Evolutionary conservation across 2,888 invertebrate species (phyloP).

Genomic region (Yponomeuta evonymella): DNA sequence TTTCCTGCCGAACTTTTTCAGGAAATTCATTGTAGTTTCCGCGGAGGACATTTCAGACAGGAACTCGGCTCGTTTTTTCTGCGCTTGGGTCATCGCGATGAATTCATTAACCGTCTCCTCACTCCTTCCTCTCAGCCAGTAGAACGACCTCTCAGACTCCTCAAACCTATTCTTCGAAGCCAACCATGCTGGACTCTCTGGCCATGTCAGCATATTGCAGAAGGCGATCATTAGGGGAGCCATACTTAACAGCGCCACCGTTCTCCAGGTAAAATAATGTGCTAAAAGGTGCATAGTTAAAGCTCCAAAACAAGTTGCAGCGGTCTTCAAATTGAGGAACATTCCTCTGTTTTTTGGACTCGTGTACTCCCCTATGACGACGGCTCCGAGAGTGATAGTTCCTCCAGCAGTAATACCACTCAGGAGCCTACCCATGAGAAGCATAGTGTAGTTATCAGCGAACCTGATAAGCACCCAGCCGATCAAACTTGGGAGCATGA

Average conservation of each 20-base stretch:
- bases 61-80: slow-evolving; percentile 29
- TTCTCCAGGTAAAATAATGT: slow-evolving; percentile 38
- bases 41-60: slow-evolving; percentile 21
- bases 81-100: slow-evolving; percentile 36
- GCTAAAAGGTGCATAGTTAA: slow-evolving; percentile 38
- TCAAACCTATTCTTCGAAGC: slow-evolving; percentile 62
- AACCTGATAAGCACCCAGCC: slow-evolving; percentile 43
- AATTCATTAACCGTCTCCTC: slow-evolving; percentile 32
- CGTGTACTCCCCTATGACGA: slow-evolving; percentile 50
- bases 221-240: slow-evolving; percentile 35
- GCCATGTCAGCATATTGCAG: slow-evolving; percentile 54
- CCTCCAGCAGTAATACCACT: slow-evolving; percentile 39
- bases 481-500: slow-evolving; percentile 33
- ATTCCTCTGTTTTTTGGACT: slow-evolving; percentile 47
- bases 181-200: slow-evolving; percentile 79
- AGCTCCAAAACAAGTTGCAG: slow-evolving; percentile 40
- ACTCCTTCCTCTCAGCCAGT: slow-evolving; percentile 63
- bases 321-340: slow-evolving; percentile 48
- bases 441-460: slow-evolving; percentile 30
- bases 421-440: slow-evolving; percentile 39
- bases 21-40: slow-evolving; percentile 25
- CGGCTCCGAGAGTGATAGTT: slow-evolving; percentile 38
- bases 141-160: slow-evolving; percentile 66
- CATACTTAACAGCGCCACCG: slow-evolving; percentile 34
- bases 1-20: slow-evolving; percentile 38